These are phyloP conservation scores for Xestoiulus laeticollis DNA, from an alignment of 2,888 invertebrate species.

Conservation along the genomic window DNA sequence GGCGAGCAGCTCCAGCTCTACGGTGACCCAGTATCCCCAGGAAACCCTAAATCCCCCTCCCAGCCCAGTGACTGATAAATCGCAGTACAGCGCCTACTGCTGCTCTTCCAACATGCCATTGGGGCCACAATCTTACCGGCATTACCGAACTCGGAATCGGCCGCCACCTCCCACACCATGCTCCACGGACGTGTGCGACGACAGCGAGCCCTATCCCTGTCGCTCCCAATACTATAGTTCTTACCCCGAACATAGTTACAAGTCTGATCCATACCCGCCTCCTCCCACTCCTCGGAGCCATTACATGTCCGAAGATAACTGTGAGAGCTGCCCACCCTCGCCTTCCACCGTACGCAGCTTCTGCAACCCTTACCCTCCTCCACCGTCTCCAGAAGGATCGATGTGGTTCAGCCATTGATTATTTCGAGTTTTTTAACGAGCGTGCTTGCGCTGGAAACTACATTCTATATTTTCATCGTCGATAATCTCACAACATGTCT, in stretches of 20 bases:
- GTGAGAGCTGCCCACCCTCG: conserved; percentile 68
- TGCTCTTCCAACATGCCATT: conserved; percentile 54
- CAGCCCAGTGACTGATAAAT: conserved; percentile 78
- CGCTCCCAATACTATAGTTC: conserved; percentile 55
- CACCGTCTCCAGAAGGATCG: conserved; percentile 76
- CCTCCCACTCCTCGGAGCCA: conserved; percentile 80
- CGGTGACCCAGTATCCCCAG: conserved; percentile 76
- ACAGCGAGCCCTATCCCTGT: conserved; percentile 63
- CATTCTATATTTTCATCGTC: neutral
- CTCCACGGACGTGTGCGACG: conserved; percentile 90
- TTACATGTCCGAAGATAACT: conserved; percentile 73
- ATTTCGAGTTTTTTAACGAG: neutral
- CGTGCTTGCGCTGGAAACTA: neutral
- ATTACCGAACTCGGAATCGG: conserved; percentile 78
- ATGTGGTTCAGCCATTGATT: conserved; percentile 59
- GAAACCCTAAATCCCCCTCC: conserved; percentile 91
- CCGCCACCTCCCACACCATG: conserved; percentile 95
- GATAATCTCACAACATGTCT: neutral
- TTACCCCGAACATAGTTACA: conserved; percentile 65
- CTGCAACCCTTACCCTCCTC: conserved; percentile 82
- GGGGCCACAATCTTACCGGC: conserved; percentile 70
- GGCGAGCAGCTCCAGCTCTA: conserved; percentile 75
- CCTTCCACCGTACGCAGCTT: conserved; percentile 75
- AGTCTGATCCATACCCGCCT: conserved; percentile 77
- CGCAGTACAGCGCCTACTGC: conserved; percentile 60